Evolutionary conservation across 2,797 vertebrate species (phyloP), one percentile per base, ranked within the genome.

Genomic region (Malurus leucopterus): DNA sequence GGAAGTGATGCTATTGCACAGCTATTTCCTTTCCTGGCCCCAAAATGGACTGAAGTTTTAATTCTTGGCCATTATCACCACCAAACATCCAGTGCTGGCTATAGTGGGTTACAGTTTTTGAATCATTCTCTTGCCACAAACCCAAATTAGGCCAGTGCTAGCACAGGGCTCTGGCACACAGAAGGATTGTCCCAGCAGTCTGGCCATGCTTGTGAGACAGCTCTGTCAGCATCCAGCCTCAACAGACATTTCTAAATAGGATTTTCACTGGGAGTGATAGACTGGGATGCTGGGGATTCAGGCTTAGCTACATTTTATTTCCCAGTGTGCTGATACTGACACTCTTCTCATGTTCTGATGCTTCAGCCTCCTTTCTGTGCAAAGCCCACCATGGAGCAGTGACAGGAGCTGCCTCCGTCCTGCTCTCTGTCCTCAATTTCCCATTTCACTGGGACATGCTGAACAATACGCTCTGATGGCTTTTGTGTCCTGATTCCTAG

Each of bases 31-130:
- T 69, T 89, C 32, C 77, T 82, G 70, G 73, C 54, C 84, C 59
- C 64, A 62, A 89, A 93, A 82, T 67, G 67, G 67, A 79, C 68
- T 84, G 57, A 29, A 79, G 30, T 84, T 90, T 77, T 93, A 68
- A 84, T 94, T 92, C 80, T 95, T 95, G 91, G 92, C 86, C 77
- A 82, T 82, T 93, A n/a, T 54, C 78, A 63, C 74, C 49, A 67
- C 29, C 41, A 61, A 88, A 53, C 38, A 67, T 70, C 86, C 77
- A 59, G 80, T 40, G 57, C 65, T 77, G 27, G 8, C 1, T 57
- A 32, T n/a, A 4, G 5, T 22, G 43, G 21, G 32, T 54, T 89
- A 57, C 83, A 78, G 34, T 30, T 79, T 89, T 86, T 91, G 49
- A 83, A 69, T 57, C 55, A 34, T 75, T 85, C 72, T 83, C 67